Percentiles rank a stretch among this genome's conserved stretches.
Evolutionary conservation across 53 echinoderm and acorn worm genomes (phyloP).

Genomic region (Antedon mediterranea): DNA sequence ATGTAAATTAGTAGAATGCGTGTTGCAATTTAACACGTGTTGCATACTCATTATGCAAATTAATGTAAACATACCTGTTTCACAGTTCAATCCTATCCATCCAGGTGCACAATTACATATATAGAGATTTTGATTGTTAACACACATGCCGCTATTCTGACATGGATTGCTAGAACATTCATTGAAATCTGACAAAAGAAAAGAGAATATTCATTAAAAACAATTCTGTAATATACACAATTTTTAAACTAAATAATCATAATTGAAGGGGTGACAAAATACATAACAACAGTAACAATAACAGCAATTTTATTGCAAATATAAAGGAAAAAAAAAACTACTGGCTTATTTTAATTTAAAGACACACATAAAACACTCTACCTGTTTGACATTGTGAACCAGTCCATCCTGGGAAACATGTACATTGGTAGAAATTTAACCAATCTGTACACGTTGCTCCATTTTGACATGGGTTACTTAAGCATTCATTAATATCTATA

Average conservation of each 20-base stretch:
- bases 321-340: no score
- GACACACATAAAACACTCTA: not conserved
- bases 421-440: slow-evolving; percentile 1
- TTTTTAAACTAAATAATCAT: no score
- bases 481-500: slow-evolving; percentile 29
- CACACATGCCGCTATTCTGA: slow-evolving; percentile 2
- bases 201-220: not conserved
- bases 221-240: no score
- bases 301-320: no score
- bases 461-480: slow-evolving; percentile 10
- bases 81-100: slow-evolving; percentile 23
- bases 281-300: no score
- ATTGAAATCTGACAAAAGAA: slow-evolving; percentile 33
- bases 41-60: no score
- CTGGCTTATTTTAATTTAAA: no score
- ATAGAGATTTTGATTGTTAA: not conserved
- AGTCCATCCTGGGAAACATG: slow-evolving; percentile 16
- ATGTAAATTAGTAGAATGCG: no score
- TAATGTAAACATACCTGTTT: slow-evolving; percentile 3
- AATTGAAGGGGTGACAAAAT: no score
- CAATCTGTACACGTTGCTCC: slow-evolving; percentile 8
- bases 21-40: no score
- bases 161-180: slow-evolving; percentile 68
- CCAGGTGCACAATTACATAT: slow-evolving; percentile 11
- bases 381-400: slow-evolving; percentile 12